Conservation (phyloP, 2,113 vertebrate species). For the Abramis brama region DNA sequence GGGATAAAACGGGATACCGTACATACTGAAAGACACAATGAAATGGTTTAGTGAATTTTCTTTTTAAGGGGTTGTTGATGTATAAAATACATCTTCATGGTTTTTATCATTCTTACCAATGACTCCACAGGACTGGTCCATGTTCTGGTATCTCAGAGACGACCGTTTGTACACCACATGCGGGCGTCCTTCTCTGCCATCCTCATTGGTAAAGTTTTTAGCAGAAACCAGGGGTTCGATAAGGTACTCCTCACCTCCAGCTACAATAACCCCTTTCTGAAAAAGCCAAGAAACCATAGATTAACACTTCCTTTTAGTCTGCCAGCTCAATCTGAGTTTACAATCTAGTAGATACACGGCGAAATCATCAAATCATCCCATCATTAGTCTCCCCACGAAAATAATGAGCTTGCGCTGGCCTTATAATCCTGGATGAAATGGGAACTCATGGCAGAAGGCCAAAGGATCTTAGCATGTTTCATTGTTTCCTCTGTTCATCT, state of each 20-base stretch:
- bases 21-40: not conserved
- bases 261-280: constrained; percentile 95
- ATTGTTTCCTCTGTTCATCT: constrained; percentile 51
- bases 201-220: constrained; percentile 75
- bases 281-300: constrained; percentile 54
- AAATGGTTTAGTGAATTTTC: not conserved
- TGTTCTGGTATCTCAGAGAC: constrained; percentile 91
- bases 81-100: not conserved
- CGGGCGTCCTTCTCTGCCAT: constrained; percentile 84
- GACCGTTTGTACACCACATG: constrained; percentile 98
- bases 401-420: constrained; percentile 45
- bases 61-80: no score
- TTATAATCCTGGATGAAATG: constrained; percentile 18
- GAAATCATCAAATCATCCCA: constrained; percentile 44
- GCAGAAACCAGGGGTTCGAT: constrained; percentile 89
- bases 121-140: constrained; percentile 95
- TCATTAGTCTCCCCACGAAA: constrained; percentile 33
- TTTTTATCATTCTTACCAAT: constrained; percentile 78
- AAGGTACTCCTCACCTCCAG: constrained; percentile 94
- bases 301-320: not conserved
- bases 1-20: not conserved
- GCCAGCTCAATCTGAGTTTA: constrained; percentile 2
- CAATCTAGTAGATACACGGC: not conserved
- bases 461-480: constrained; percentile 54
- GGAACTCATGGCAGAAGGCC: constrained; percentile 30